Percentiles rank a stretch among this genome's conserved stretches.
These are phyloP conservation scores for Candoia aspera DNA, from an alignment of 2,113 vertebrate genomes.

Conservation along the genomic window DNA sequence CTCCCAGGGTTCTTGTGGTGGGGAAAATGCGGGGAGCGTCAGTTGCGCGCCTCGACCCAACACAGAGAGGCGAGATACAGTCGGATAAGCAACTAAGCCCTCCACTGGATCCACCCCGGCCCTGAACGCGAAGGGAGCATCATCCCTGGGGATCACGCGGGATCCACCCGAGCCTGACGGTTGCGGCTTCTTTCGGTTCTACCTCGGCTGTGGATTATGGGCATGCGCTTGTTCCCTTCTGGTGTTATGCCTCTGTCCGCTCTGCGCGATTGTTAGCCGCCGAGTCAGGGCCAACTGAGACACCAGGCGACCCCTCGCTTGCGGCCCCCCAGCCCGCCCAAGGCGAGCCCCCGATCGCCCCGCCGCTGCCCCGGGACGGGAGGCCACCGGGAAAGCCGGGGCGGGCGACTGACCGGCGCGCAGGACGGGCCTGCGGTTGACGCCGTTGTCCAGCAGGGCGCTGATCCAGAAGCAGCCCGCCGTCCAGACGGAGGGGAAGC, in stretches of 20 bases:
- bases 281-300: not conserved
- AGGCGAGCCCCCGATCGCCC: no score
- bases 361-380: no score
- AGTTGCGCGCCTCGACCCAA: no score
- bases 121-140: not conserved
- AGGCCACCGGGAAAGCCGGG: no score
- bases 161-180: not conserved
- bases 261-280: not conserved
- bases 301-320: no score
- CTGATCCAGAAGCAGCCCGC: slow-evolving; percentile 65
- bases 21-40: no score
- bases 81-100: no score
- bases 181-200: not conserved
- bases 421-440: slow-evolving; percentile 71
- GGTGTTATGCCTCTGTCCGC: not conserved
- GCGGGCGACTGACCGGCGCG: slow-evolving; percentile 67
- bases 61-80: no score
- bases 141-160: not conserved
- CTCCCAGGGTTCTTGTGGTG: not conserved
- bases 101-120: not conserved
- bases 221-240: not conserved
- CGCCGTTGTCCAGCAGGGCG: slow-evolving; percentile 73
- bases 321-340: not conserved
- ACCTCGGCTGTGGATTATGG: not conserved
- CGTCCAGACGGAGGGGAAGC: slow-evolving; percentile 74